phyloP scores from a whole-genome alignment of 2,113 vertebrate genomes.

The Pelecanus crispus region DNA sequence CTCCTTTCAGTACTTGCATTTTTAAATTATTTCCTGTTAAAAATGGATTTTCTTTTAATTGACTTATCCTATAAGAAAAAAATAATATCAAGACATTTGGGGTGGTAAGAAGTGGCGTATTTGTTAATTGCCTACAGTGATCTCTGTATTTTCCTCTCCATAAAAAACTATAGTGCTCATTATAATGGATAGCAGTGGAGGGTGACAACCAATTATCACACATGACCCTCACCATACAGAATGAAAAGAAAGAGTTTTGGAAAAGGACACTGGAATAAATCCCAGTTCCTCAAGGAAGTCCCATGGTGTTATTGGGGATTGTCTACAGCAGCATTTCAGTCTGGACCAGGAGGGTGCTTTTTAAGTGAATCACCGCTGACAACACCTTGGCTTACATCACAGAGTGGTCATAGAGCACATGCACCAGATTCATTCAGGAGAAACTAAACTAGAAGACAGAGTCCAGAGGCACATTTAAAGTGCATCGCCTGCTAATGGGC shows the following conservation, averaged over 20 bases:
- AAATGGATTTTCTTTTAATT: background rate
- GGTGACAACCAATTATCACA: rapidly evolving
- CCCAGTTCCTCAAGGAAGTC: background rate
- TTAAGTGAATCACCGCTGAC: background rate
- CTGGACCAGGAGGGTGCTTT: background rate
- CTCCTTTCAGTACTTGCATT: background rate
- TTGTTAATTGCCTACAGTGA: background rate
- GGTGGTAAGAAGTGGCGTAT: background rate
- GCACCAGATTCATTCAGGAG: background rate
- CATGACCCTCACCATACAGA: background rate
- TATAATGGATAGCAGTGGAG: background rate
- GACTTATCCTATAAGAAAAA: background rate
- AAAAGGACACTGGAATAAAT: background rate
- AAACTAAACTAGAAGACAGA: background rate
- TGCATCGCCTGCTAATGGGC: rapidly evolving
- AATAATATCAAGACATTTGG: background rate
- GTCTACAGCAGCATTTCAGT: background rate
- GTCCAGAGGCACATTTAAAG: background rate
- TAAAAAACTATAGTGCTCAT: background rate
- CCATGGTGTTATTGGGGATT: rapidly evolving
- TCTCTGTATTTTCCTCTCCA: background rate
- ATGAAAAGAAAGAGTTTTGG: background rate
- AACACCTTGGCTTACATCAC: background rate
- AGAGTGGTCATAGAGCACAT: background rate
- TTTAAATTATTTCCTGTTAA: background rate